Base-by-base conservation (phyloP, 1,140 invertebrate genomes). In the Battus philenor region DNA sequence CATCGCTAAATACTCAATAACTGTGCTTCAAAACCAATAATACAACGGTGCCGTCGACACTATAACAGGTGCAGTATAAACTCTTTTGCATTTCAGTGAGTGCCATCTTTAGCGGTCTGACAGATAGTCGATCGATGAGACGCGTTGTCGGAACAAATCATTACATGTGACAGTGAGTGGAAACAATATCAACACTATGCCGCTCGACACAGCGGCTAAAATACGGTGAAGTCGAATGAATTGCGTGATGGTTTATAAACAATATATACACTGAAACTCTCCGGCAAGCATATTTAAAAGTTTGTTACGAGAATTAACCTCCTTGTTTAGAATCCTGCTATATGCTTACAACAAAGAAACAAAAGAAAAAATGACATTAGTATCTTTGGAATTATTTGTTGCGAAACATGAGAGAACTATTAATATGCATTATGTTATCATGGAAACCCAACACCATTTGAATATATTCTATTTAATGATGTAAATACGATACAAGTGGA, bases 111-210 rank as follows among this genome's bases (percentile, higher is more conserved):
- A 74, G 60, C 67, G 66, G 63, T 48, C 60, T 39, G 59, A 52
- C 34, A 41, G 36, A 59, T 57, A 58, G 59, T 62, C 69, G 45
- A 41, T 53, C 59, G 32, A 51, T 41, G 38, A 46, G 50, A 72
- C 64, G 51, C 68, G 64, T 64, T 69, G 67, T 70, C 58, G 61
- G 66, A 87, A 86, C 63, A 87, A 89, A 89, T 89, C 89, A 90
- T 88, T 89, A 90, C 89, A 90, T 89, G 89, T 90, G 88, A 89
- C 87, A 87, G 88, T 90, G 89, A 89, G 88, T 89, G 89, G 85
- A 67, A n/a, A n/a, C n/a, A 86, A 84, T 59, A 53, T 64, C 53
- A 54, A 68, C 48, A 57, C 52, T 64, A 70, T 51, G 61, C 57
- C 65, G 68, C 65, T 51, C 36, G 29, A 36, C 15, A 50, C 29